phyloP scores from a whole-genome alignment of 2,888 invertebrate species.

The Drosophila paranaensis region DNA sequence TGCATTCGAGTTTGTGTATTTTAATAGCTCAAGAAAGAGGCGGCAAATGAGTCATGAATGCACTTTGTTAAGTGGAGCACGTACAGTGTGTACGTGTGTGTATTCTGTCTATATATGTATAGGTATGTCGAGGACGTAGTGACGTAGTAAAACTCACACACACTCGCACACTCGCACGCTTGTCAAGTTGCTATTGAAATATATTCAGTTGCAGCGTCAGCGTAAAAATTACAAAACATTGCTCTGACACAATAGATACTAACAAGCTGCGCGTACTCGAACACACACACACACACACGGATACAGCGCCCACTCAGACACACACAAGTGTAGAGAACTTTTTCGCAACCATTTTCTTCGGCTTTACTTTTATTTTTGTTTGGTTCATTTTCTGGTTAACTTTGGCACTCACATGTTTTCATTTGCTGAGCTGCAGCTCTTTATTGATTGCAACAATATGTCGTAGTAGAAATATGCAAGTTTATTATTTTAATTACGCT shows the following conservation, averaged over 20 bases:
- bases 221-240: slow-evolving; percentile 66
- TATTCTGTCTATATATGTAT: slow-evolving; percentile 8
- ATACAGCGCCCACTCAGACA: slow-evolving; percentile 5
- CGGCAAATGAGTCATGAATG: slow-evolving; percentile 29
- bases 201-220: slow-evolving; percentile 68
- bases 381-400: background rate
- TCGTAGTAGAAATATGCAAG: slow-evolving; percentile 22
- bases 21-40: background rate
- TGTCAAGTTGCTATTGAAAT: slow-evolving; percentile 65
- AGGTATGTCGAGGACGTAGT: slow-evolving; percentile 64
- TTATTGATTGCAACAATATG: slow-evolving; percentile 69
- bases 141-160: slow-evolving; percentile 54
- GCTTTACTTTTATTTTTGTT: background rate
- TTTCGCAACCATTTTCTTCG: slow-evolving; percentile 37
- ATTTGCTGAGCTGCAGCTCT: slow-evolving; percentile 31
- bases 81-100: background rate
- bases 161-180: slow-evolving; percentile 8
- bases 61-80: slow-evolving; percentile 15
- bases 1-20: background rate
- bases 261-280: slow-evolving; percentile 52
- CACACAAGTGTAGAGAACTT: slow-evolving; percentile 51
- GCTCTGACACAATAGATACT: slow-evolving; percentile 57
- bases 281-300: slow-evolving; percentile 25
- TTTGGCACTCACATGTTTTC: slow-evolving; percentile 53
- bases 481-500: slow-evolving; percentile 22